Base-by-base conservation (phyloP, 1,140 invertebrate species). In the Panagrolaimus sp. region DNA sequence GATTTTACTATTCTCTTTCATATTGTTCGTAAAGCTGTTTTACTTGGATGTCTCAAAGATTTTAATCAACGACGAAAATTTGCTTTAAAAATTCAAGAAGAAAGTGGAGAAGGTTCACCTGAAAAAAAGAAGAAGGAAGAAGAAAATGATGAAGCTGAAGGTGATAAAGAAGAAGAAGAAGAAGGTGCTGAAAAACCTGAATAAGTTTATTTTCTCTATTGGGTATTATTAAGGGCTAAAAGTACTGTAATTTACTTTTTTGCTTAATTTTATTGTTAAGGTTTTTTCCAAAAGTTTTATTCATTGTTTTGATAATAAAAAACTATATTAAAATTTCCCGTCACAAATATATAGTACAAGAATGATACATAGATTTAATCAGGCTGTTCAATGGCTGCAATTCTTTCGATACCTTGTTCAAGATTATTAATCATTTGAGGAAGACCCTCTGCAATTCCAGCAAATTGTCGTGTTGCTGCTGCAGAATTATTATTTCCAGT, bases 1-100 rank as follows among this genome's bases (percentile, higher is more conserved):
- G 66, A 67, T 46, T n/a, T 67, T 7, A 63, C 66, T 1, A 46
- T 67, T 31, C 11, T 67, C 9, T 51, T 67, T 46, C 53, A 67
- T 45, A 25, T 67, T 27, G 16, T 57, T 25, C 51, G 51, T 5
- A 57, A 57, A 27, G 51, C 51, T 27, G 51, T 57, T 27, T 25
- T 57, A 27, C 20, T 57, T 27, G 27, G 51, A 20, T 57, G 51
- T 8, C 20, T 57, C 4, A 20, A 27, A 11, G n/a, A 16, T 9
- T 57, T 57, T 27, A 57, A 57, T 20, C 51, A 57, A 13, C 51
- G 51, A 0, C 51, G 51, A 11, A 20, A 57, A 27, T 57, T 57
- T 20, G 20, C 51, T 20, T 27, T 57, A 11, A 57, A 57, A 20
- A 20, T 27, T 11, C 51, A 20, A 9, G 51, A 27, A 11, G 51